Conservation (phyloP, 2,888 invertebrate species). For the Spatulosminthurus flaviceps region DNA sequence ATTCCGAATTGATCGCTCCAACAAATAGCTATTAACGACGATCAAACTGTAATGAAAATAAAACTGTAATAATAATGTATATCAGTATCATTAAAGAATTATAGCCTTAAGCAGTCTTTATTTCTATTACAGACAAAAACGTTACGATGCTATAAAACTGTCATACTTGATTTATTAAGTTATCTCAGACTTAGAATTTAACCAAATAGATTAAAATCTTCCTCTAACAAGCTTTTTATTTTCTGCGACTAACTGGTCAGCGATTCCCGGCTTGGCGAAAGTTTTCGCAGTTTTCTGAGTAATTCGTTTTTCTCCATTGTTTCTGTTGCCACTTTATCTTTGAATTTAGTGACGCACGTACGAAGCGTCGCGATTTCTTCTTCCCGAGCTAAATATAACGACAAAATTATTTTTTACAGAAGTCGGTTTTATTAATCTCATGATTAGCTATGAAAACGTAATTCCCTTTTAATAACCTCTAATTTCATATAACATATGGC, state of each 20-base stretch:
- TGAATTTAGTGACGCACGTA: slow-evolving; percentile 48
- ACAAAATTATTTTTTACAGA: background rate
- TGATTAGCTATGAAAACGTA: background rate
- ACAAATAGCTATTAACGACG: slow-evolving; percentile 11
- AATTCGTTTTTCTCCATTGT: slow-evolving; percentile 49
- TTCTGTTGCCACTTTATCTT: slow-evolving; percentile 51
- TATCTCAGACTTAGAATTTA: too few relatives aligned
- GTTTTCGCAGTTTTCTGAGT: slow-evolving; percentile 47
- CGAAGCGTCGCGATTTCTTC: slow-evolving; percentile 53
- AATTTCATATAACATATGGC: too few relatives aligned
- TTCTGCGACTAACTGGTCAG: background rate
- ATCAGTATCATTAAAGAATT: background rate
- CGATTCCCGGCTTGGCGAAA: slow-evolving; percentile 45
- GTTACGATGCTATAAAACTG: too few relatives aligned
- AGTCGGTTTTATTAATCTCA: background rate
- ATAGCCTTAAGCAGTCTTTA: too few relatives aligned
- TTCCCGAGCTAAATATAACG: slow-evolving; percentile 35
- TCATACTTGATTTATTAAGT: too few relatives aligned
- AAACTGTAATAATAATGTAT: background rate
- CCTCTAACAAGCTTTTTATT: too few relatives aligned
- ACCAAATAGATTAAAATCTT: too few relatives aligned
- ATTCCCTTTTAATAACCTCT: too few relatives aligned
- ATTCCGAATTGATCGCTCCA: slow-evolving; percentile 24
- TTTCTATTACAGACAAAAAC: too few relatives aligned
- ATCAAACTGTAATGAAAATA: slow-evolving; percentile 23